These are phyloP conservation scores for Strix occidentalis DNA, from an alignment of 2,797 vertebrate species.

Conservation along the genomic window DNA sequence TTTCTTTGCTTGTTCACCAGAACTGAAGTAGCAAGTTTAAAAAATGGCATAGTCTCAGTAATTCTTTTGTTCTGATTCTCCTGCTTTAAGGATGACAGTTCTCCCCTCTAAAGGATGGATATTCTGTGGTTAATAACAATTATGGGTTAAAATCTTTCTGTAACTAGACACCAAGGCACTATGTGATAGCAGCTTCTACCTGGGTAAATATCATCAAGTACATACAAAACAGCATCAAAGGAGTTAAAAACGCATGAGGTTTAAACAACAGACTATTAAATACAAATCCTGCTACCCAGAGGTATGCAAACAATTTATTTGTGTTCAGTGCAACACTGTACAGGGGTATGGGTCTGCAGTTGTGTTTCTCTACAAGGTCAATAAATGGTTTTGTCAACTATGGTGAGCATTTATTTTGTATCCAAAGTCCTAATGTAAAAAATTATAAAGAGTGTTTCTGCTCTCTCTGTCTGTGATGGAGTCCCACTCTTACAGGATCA, in stretches of 20 bases:
- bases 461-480: not conserved
- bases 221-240: not conserved
- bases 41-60: not conserved
- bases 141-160: not conserved
- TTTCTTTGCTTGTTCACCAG: not conserved
- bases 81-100: not conserved
- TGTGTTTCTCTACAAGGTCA: not conserved
- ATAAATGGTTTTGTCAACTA: slow-evolving; percentile 22
- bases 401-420: slow-evolving; percentile 22
- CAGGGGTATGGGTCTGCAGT: not conserved
- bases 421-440: slow-evolving; percentile 9
- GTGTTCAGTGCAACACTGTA: slow-evolving; percentile 19
- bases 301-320: slow-evolving; percentile 56
- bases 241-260: not conserved
- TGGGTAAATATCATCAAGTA: not conserved
- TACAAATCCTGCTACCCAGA: slow-evolving; percentile 29
- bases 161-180: slow-evolving; percentile 38
- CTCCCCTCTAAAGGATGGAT: not conserved
- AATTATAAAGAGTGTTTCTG: not conserved
- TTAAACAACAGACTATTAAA: slow-evolving; percentile 17
- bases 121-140: not conserved
- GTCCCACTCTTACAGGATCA: not conserved
- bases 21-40: not conserved
- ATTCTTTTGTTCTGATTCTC: not conserved
- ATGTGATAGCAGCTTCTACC: not conserved